Percentiles rank a stretch among this genome's conserved stretches.
These are phyloP conservation scores for Chloropsis cyanopogon DNA, from an alignment of 2,113 vertebrate species.

Conservation along the genomic window DNA sequence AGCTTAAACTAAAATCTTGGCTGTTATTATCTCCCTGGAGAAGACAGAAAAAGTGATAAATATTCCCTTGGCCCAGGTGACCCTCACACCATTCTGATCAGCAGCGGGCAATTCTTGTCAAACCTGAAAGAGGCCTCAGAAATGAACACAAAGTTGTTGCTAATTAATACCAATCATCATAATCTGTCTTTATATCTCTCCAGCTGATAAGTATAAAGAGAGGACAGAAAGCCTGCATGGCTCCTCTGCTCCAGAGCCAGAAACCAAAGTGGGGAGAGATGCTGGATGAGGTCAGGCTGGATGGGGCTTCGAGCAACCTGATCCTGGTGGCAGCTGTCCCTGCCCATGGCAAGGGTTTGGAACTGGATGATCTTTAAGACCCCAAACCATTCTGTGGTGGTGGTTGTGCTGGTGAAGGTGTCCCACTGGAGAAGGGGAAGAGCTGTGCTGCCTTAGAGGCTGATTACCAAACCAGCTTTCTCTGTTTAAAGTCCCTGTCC, in stretches of 20 bases:
- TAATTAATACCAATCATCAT: not conserved
- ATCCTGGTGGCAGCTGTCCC: not conserved
- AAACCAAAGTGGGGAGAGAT: not conserved
- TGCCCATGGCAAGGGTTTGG: not conserved
- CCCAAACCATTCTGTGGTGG: not conserved
- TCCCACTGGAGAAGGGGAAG: rapidly evolving
- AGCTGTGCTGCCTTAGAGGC: not conserved
- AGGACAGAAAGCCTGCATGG: not conserved
- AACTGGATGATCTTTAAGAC: not conserved
- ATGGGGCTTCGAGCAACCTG: not conserved
- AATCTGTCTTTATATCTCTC: not conserved
- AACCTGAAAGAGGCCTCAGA: not conserved
- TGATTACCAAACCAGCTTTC: not conserved
- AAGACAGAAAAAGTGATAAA: not conserved
- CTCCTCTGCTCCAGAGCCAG: not conserved
- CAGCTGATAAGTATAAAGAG: not conserved
- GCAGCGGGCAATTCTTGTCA: not conserved
- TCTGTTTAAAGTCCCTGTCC: not conserved
- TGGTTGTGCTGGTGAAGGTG: not conserved
- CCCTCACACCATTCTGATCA: not conserved
- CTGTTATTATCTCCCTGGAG: slow-evolving; percentile 45
- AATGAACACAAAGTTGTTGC: not conserved
- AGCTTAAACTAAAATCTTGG: slow-evolving; percentile 39
- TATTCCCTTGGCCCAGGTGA: not conserved
- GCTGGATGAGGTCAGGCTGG: not conserved